Evolutionary conservation across 2,888 invertebrate species (phyloP).

Genomic region (Thereva unica): DNA sequence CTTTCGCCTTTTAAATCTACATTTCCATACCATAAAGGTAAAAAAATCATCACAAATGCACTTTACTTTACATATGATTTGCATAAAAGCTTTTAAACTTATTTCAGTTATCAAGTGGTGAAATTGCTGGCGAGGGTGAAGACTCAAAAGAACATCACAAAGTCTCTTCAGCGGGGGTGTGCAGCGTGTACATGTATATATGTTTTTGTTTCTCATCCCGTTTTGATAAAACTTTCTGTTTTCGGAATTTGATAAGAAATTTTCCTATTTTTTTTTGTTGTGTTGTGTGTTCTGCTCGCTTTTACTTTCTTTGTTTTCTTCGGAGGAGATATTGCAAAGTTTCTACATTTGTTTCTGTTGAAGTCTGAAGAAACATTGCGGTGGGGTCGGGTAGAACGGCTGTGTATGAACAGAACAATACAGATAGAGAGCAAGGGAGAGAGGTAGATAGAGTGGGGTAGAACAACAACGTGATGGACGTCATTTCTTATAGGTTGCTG

Average conservation of each 20-base stretch:
- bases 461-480: not conserved
- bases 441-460: no score
- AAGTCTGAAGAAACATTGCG: no score
- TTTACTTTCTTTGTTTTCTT: not conserved
- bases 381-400: no score
- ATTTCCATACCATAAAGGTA: slow-evolving; percentile 23
- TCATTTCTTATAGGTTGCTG: not conserved
- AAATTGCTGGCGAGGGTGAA: not conserved
- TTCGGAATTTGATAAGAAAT: slow-evolving; percentile 31
- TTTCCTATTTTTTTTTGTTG: slow-evolving; percentile 1
- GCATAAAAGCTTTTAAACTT: slow-evolving; percentile 39
- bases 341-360: no score
- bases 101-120: slow-evolving; percentile 13
- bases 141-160: slow-evolving; percentile 17
- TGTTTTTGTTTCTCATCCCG: slow-evolving; percentile 21
- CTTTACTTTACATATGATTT: slow-evolving; percentile 38
- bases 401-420: no score
- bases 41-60: slow-evolving; percentile 33
- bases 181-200: not conserved
- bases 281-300: not conserved
- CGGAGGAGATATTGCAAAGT: no score
- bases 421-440: no score
- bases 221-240: slow-evolving; percentile 25
- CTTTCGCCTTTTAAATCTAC: slow-evolving; percentile 24
- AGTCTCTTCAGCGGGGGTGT: not conserved